Percentiles rank a stretch among this genome's conserved stretches.
Evolutionary conservation across 2,888 invertebrate species (phyloP).

Genomic region (Nemotelus nigrinus): DNA sequence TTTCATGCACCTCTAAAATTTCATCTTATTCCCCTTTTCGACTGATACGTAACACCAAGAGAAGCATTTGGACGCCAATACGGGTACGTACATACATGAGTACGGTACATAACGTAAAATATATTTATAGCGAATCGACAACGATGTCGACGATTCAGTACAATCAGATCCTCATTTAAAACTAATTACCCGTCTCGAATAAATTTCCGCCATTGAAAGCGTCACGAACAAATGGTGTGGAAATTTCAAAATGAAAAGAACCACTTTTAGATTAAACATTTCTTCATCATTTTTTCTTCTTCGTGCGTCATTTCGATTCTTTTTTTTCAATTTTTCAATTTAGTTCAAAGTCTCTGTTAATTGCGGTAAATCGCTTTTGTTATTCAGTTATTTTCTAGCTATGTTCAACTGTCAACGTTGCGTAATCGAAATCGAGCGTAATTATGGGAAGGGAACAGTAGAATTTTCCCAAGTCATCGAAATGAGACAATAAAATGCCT

Average conservation of each 20-base stretch:
- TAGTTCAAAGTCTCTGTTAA: conserved; percentile 12
- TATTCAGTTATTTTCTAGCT: conserved; percentile 14
- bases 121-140: conserved; percentile 42
- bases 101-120: neutral
- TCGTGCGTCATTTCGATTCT: neutral
- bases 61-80: neutral
- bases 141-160: conserved; percentile 13
- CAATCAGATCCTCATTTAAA: conserved; percentile 51
- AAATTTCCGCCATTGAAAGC: conserved; percentile 48
- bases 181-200: conserved; percentile 50
- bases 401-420: neutral
- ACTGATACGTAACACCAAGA: neutral
- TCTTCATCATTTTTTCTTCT: conserved; percentile 3
- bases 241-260: conserved; percentile 44
- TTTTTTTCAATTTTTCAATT: neutral
- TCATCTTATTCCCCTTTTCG: neutral
- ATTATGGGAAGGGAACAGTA: too few relatives aligned
- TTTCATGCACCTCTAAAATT: neutral
- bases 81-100: conserved; percentile 2
- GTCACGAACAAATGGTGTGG: conserved; percentile 48
- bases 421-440: neutral
- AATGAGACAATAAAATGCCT: too few relatives aligned
- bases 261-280: conserved; percentile 18
- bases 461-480: too few relatives aligned
- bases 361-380: conserved; percentile 38